These are phyloP conservation scores for Loxodonta africana DNA, from an alignment of 2,113 vertebrate species.

Conservation along the genomic window DNA sequence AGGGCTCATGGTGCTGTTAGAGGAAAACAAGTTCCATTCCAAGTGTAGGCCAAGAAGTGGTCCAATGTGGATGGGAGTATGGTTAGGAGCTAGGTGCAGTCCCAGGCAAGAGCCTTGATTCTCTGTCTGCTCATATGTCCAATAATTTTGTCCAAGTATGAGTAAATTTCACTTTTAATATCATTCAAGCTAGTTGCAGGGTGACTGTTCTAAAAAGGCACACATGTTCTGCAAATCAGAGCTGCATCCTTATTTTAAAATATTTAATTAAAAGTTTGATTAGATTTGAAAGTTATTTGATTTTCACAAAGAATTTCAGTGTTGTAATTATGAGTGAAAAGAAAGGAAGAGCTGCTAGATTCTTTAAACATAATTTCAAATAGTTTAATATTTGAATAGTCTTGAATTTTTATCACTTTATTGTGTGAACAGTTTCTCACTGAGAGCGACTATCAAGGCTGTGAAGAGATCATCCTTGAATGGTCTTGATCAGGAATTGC, in stretches of 20 bases:
- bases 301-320: conserved; percentile 31
- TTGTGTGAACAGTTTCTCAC: background rate
- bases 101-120: background rate
- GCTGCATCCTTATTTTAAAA: background rate
- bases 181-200: background rate
- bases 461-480: background rate
- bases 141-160: background rate
- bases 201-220: background rate
- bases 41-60: background rate
- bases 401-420: background rate
- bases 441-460: background rate
- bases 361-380: conserved; percentile 19
- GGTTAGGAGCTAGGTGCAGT: background rate
- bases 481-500: background rate
- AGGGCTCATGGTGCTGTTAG: background rate
- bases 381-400: background rate
- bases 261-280: background rate
- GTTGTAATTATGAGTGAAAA: background rate
- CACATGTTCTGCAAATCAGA: background rate
- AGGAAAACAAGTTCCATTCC: background rate
- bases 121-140: background rate
- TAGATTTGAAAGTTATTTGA: conserved; percentile 19
- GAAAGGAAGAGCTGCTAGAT: background rate
- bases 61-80: background rate
- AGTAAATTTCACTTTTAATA: background rate